Conservation (phyloP, 2,888 invertebrate species). For the Drosophila emarginata region DNA sequence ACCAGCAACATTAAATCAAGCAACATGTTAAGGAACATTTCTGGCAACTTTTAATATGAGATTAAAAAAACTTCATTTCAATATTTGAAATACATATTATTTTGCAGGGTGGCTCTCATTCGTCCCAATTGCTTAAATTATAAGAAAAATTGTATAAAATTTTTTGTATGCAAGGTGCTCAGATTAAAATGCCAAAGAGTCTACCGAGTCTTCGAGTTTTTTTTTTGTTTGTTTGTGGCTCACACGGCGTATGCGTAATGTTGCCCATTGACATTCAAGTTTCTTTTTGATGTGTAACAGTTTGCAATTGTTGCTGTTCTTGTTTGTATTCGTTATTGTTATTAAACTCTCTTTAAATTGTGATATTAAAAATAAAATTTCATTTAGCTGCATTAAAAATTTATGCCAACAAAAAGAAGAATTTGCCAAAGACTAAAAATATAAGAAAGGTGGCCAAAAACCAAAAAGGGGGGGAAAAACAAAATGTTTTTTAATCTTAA, state of each 20-base stretch:
- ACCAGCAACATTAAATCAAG: no score
- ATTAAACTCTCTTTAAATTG: slow-evolving; percentile 42
- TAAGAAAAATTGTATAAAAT: not conserved
- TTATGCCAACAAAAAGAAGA: slow-evolving; percentile 37
- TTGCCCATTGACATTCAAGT: slow-evolving; percentile 49
- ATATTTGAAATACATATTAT: no score
- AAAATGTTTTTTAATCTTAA: slow-evolving; percentile 41
- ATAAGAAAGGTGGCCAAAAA: not conserved
- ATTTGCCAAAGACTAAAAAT: slow-evolving; percentile 13
- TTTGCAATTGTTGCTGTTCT: slow-evolving; percentile 56
- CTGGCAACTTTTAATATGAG: no score
- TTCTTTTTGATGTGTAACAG: slow-evolving; percentile 66
- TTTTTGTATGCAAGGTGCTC: slow-evolving; percentile 32
- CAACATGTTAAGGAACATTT: no score
- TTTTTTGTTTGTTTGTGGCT: slow-evolving; percentile 12
- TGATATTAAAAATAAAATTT: slow-evolving; percentile 52
- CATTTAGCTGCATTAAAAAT: slow-evolving; percentile 49
- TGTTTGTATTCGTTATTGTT: slow-evolving; percentile 31
- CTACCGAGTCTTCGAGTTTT: slow-evolving; percentile 35
- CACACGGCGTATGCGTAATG: slow-evolving; percentile 31
- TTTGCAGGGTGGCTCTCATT: not conserved
- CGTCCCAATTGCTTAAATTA: not conserved
- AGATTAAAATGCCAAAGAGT: slow-evolving; percentile 65
- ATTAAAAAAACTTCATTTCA: no score
- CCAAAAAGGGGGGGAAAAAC: not conserved